Percentiles rank a stretch among this genome's conserved stretches.
Conservation (phyloP, 1,140 invertebrate genomes). For the Aporrectodea caliginosa region DNA sequence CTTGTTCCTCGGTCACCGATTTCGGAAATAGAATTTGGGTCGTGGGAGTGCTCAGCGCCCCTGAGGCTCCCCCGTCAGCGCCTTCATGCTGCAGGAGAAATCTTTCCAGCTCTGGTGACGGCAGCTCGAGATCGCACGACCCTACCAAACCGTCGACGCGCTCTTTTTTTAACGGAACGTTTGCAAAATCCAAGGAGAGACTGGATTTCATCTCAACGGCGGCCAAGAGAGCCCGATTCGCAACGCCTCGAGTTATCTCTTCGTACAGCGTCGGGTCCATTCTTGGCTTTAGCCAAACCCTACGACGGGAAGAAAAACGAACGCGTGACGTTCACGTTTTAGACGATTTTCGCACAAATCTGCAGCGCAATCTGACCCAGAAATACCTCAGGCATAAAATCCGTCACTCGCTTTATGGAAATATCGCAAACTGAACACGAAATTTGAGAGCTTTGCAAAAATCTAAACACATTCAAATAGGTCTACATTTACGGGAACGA, state of each 20-base stretch:
- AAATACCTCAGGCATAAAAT: too few species aligned
- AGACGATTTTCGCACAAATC: too few species aligned
- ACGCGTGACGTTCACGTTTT: too few species aligned
- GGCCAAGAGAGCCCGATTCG: too few species aligned
- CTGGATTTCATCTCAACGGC: neutral
- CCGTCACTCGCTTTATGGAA: too few species aligned
- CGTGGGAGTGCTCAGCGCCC: slow-evolving; percentile 62
- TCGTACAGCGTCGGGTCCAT: neutral
- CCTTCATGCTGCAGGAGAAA: slow-evolving; percentile 71
- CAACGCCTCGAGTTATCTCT: neutral
- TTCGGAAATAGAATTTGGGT: slow-evolving; percentile 69
- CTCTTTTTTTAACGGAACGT: neutral
- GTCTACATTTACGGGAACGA: too few species aligned
- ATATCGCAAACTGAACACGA: too few species aligned
- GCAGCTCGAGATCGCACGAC: slow-evolving; percentile 76
- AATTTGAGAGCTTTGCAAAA: too few species aligned
- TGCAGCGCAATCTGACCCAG: too few species aligned
- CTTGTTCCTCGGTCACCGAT: slow-evolving; percentile 80
- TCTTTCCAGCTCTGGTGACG: slow-evolving; percentile 80
- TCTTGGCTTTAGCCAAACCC: too few species aligned
- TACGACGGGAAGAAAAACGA: too few species aligned
- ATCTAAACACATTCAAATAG: too few species aligned
- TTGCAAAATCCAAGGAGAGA: neutral
- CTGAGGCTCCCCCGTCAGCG: slow-evolving; percentile 47
- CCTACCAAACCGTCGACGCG: slow-evolving; percentile 54